Base-by-base conservation (phyloP, 2,888 invertebrate genomes). In the Micoletzkya japonica region DNA sequence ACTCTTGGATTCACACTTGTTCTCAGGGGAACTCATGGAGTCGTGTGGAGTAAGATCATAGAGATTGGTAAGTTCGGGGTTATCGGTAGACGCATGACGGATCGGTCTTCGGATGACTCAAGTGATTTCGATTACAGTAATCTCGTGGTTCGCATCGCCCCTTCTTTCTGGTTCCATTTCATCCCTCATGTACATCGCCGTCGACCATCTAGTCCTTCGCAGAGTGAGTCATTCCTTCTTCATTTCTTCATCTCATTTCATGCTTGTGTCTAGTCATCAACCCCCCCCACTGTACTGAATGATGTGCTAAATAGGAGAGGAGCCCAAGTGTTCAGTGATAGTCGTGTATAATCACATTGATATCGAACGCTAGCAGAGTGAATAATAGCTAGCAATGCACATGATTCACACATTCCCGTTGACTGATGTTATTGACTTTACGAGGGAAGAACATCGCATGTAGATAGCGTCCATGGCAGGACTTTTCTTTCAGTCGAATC, bases 111-210 rank as follows among this genome's bases (percentile, higher is more conserved):
- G 1, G 17, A 20, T 2, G 3, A 67, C 64, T 72, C 44, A 67
- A 44, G 79, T 32, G 20, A 30, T 14, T n/a, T 44, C 64, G 4
- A n/a, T 37, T 85, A 64, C 86, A 89, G 91, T 95, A 81, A 91
- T 91, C 81, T 97, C 96, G 0, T 97, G 97, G 97, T 95, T 97
- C 86, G 90, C 95, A 59, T 96, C 95, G 34, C 97, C 97, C 1
- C 89, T 93, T 24, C 88, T 96, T 81, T 95, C 95, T 79, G 97
- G 97, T 2, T 81, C 91, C 1, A 92, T 94, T 66, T 95, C 96
- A 4, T 91, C 91, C 52, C 75, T 90, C 50, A 89, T 96, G 70
- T 94, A 91, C 87, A 89, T 91, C 87, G 85, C 92, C 74, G 92
- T 96, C 77, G 90, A 92, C 76, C 90, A 90, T 74, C 91, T 91